Evolutionary conservation across 2,113 vertebrate genomes (phyloP), one percentile per base, ranked within the genome.

Genomic region (Cervus canadensis): DNA sequence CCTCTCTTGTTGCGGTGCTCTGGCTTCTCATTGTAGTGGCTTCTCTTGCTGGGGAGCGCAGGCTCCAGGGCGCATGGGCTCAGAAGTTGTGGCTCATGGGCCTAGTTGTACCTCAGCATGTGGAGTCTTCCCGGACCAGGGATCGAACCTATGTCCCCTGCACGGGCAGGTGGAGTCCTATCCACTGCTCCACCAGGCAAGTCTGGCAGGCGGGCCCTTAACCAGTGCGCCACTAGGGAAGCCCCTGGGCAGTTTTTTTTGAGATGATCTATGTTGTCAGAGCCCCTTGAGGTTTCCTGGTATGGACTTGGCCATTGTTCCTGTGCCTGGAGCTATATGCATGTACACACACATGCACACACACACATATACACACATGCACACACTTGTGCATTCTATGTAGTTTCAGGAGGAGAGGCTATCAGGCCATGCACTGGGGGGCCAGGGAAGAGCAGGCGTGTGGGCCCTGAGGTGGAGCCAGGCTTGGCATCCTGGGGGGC

Each of bases 1-100:
- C 0, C n/a, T 71, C n/a, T 71, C 21, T 2, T 12, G 19, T 3
- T 2, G 10, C 19, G 2, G 19, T 1, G 19, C 5, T 12, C n/a
- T 7, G 40, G 71, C 36, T 23, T 57, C 56, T 23, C 21, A 57
- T 9, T 57, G 7, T 21, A 57, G 56, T 57, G 56, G 56, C 56
- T 26, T 40, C 71, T 26, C 40, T 14, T 26, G 21, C 71, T 15
- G 40, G 36, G 40, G 40, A 76, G 10, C 6, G 6, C 36, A 71
- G 67, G 67, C 67, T 5, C 67, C n/a, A 40, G 23, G 36, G 36
- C 3, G 0, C 21, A 25, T 25, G 56, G 56, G 56, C 56, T 57
- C 56, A 57, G 56, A 57, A 57, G 56, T 8, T 76, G 71, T 76
- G 36, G 71, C 21, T 6, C 19, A 14, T 0, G 9, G 71, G 12